Evolutionary conservation across 2,113 vertebrate genomes (phyloP).

Genomic region (Eulacestoma nigropectus): DNA sequence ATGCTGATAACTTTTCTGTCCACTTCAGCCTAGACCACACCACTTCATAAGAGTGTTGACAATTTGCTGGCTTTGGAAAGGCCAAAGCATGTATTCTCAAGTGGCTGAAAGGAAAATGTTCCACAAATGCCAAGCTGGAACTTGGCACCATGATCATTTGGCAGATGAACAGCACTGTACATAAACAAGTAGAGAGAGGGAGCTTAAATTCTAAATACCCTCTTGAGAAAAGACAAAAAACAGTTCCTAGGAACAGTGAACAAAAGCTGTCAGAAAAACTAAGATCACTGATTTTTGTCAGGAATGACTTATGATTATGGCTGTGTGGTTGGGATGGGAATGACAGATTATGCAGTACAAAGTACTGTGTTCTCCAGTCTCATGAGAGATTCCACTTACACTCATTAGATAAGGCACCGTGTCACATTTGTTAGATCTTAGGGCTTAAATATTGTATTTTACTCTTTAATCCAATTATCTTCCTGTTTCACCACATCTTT

Average conservation of each 20-base stretch:
- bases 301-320: slow-evolving; percentile 38
- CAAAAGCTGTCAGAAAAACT: slow-evolving; percentile 33
- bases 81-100: slow-evolving; percentile 18
- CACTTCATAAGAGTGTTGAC: background rate
- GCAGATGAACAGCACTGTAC: slow-evolving; percentile 25
- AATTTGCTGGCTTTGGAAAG: slow-evolving; percentile 13
- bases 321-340: background rate
- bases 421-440: background rate
- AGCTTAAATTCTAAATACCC: slow-evolving; percentile 52
- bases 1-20: background rate
- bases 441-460: slow-evolving; percentile 15
- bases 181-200: slow-evolving; percentile 45
- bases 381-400: background rate
- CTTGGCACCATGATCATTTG: slow-evolving; percentile 36
- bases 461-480: background rate
- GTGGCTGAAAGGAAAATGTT: slow-evolving; percentile 48
- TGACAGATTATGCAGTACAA: background rate
- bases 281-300: slow-evolving; percentile 38
- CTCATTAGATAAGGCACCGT: background rate
- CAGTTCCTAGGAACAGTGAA: slow-evolving; percentile 41
- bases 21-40: background rate
- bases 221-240: slow-evolving; percentile 59
- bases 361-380: background rate
- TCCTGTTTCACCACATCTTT: background rate
- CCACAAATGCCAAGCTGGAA: slow-evolving; percentile 51